phyloP scores from a whole-genome alignment of 30 jellyfish, hydroid and myxozoan genomes.

The Catostylus mosaicus region DNA sequence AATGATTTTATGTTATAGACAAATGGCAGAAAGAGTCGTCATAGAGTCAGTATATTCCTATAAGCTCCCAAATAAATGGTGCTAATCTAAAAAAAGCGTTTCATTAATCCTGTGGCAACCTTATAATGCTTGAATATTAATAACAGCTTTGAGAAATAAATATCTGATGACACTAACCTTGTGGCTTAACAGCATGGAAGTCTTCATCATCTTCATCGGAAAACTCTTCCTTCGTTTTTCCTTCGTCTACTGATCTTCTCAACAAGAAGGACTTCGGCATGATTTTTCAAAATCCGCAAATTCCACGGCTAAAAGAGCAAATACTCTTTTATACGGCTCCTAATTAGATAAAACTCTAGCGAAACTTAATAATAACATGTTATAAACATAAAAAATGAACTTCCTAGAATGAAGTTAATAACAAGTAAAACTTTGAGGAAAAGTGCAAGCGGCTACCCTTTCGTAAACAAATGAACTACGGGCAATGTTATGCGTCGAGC shows the following conservation, averaged over 20 bases:
- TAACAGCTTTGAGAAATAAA: not conserved
- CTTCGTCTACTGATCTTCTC: slow-evolving; percentile 63
- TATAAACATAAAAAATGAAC: slow-evolving; percentile 52
- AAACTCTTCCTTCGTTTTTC: slow-evolving; percentile 11
- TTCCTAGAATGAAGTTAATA: slow-evolving; percentile 17
- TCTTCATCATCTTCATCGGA: slow-evolving; percentile 19
- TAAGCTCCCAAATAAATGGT: too few species aligned
- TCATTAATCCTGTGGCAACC: too few species aligned
- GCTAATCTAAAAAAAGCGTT: too few species aligned
- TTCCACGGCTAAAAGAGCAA: slow-evolving; percentile 4
- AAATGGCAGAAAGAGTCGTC: too few species aligned
- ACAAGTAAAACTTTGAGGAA: slow-evolving; percentile 46
- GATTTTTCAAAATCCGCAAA: slow-evolving; percentile 1
- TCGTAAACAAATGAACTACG: slow-evolving; percentile 41
- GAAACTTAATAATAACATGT: slow-evolving; percentile 18
- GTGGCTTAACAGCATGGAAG: not conserved
- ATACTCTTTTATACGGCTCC: not conserved
- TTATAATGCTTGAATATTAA: not conserved
- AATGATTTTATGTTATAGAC: too few species aligned
- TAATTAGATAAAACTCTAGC: not conserved
- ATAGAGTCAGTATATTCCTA: too few species aligned
- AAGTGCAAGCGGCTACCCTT: slow-evolving; percentile 61
- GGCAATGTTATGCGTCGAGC: slow-evolving; percentile 49
- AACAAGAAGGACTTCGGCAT: slow-evolving; percentile 90
- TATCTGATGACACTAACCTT: slow-evolving; percentile 20